These are phyloP conservation scores for Hippocampus abdominalis DNA, from an alignment of 2,113 vertebrate species.

Conservation along the genomic window DNA sequence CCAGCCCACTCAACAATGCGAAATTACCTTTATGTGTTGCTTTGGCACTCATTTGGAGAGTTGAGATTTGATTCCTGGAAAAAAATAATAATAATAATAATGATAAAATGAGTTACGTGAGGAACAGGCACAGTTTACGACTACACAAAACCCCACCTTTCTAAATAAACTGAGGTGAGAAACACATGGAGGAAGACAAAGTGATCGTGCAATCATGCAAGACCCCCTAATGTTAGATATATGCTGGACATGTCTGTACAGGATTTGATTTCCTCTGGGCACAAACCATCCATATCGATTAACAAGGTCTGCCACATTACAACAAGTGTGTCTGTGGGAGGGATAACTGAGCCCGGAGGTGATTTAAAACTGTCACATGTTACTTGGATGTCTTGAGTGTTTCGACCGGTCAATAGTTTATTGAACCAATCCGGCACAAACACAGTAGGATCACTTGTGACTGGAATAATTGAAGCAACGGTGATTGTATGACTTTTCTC, in stretches of 20 bases:
- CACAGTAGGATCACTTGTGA: no score
- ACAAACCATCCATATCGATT: constrained; percentile 51
- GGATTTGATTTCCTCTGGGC: constrained; percentile 52
- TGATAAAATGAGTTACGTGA: neutral
- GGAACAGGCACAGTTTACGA: no score
- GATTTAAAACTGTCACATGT: no score
- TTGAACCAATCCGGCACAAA: no score
- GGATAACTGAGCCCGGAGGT: no score
- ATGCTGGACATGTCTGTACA: constrained; percentile 53
- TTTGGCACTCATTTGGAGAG: neutral
- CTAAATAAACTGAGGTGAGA: neutral
- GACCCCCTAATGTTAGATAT: constrained; percentile 56
- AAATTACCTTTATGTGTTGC: neutral
- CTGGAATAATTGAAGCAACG: no score
- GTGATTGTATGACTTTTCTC: no score
- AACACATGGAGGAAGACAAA: constrained; percentile 18
- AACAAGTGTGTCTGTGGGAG: no score
- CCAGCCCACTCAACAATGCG: no score
- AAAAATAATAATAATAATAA: neutral
- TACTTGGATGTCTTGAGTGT: no score
- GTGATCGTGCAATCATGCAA: constrained; percentile 37
- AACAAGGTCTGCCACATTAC: constrained; percentile 28
- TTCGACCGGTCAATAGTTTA: no score
- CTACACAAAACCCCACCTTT: neutral
- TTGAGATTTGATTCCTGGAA: neutral